Evolutionary conservation across 2,888 invertebrate genomes (phyloP), one percentile per base, ranked within the genome.

Genomic region (Ceraclea dissimilis): DNA sequence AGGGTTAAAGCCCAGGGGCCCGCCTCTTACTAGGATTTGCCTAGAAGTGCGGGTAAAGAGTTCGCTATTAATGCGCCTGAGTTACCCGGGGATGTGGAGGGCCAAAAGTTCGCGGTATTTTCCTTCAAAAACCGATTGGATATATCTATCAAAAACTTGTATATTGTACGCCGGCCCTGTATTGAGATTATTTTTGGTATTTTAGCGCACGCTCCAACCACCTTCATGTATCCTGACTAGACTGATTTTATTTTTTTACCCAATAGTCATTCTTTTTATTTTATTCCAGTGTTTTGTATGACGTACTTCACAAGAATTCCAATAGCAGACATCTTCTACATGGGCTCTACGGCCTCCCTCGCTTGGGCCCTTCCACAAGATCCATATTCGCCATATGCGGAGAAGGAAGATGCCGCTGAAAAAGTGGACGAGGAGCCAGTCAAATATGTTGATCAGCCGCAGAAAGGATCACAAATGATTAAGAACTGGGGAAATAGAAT

Each of bases 291-390:
- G 60, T 85, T 83, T 66, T 85, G 85, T 66, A 65, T 75, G 52
- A 83, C 85, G 0, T 79, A 79, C 60, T 79, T 80, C 0, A 74
- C 76, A 39, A 66, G 80, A 52, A 66, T 74, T 1, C 63, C 70
- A 1, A 81, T 83, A 2, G 75, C 78, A 0, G 79, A 80, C 58
- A 79, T 82, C 49, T 80, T 87, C 60, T 78, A 86, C 10, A 74
- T 84, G 64, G 89, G 89, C 0, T 77, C 83, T 50, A 90, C 89
- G 0, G 86, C 87, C 1, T 88, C 88, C 0, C 70, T 90, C 64
- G 89, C 90, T 2, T 90, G 84, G 79, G 84, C 88, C 65, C 68
- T 90, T 46, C 90, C 90, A 0, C 84, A 85, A 62, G 81, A 83
- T 60, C 82, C 75, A 0, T 78, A 78, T 62, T 76, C 76, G 0